A percentile compares a stretch with the other conserved stretches of the same genome.
These are phyloP conservation scores for Sebastes iracundus DNA, from an alignment of 2,797 vertebrate genomes.

Conservation along the genomic window DNA sequence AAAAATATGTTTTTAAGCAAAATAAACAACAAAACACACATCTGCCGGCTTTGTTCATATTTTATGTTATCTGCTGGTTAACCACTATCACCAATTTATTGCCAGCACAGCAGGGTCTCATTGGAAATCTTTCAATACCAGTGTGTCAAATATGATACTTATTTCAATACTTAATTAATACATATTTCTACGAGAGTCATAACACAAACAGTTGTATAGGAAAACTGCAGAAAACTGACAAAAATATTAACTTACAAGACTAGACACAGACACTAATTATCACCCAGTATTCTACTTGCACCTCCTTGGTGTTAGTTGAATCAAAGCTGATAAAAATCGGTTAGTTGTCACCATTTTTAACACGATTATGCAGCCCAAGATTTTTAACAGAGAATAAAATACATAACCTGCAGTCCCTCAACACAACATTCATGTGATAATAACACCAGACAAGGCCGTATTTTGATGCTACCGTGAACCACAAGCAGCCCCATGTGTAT, in stretches of 20 bases:
- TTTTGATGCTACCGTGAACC: neutral
- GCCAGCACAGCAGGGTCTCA: neutral
- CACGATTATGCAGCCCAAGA: neutral
- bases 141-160: neutral
- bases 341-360: neutral
- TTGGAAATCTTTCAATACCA: neutral
- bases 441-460: neutral
- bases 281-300: neutral
- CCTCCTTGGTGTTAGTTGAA: neutral
- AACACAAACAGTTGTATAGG: neutral
- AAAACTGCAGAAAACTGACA: neutral
- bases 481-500: conserved; percentile 19
- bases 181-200: neutral
- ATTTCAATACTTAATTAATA: neutral
- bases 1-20: neutral
- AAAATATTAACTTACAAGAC: neutral
- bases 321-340: neutral
- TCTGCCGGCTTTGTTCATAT: neutral
- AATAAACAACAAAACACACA: neutral
- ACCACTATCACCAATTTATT: neutral
- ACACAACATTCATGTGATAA: neutral
- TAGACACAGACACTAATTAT: neutral
- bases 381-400: neutral
- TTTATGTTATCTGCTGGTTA: neutral
- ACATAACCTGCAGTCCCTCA: neutral